Base-by-base conservation (phyloP, 2,888 invertebrate species). In the Eupithecia insigniata region DNA sequence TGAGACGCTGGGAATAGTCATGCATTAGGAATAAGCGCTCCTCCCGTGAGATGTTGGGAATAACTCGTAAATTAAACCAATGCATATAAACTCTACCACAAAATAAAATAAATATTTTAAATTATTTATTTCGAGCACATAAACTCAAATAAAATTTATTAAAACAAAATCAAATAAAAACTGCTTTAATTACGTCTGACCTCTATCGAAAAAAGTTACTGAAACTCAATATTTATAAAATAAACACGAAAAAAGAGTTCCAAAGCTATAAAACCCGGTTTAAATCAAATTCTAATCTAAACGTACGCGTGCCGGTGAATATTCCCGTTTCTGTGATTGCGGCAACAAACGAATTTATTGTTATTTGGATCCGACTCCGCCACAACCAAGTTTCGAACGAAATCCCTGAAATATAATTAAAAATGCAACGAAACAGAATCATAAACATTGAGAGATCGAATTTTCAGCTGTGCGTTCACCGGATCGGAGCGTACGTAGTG, bases 241-340 rank as follows among this genome's bases (percentile, higher is more conserved):
- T 60, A 65, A 70, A 70, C 64, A 69, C 66, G 46, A 60, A 69
- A 74, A 51, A 32, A 64, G 65, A 65, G 66, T 67, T 70, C 46
- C 43, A 73, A 70, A 66, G 51, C 60, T 65, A 71, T 62, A 66
- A 71, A 74, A 60, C 68, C 67, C 66, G 43, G 65, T 32, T 66
- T 73, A 73, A 70, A 70, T 73, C 70, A 61, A 60, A 68, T 64
- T 58, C 65, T 51, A 75, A 75, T 72, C 60, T 70, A 67, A 72
- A 28, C 22, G 51, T 43, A 46, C 55, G 70, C 73, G 74, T 74
- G 74, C 74, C 67, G 51, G 28, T 58, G 74, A 71, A 74, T 71
- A 74, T 74, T 66, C 22, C 46, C 62, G 18, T 55, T 69, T 66
- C 66, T 71, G 74, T 71, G 69, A 74, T 71, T 69, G 71, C 61